phyloP scores from a whole-genome alignment of 2,113 vertebrate species.

The Varanus komodoensis region DNA sequence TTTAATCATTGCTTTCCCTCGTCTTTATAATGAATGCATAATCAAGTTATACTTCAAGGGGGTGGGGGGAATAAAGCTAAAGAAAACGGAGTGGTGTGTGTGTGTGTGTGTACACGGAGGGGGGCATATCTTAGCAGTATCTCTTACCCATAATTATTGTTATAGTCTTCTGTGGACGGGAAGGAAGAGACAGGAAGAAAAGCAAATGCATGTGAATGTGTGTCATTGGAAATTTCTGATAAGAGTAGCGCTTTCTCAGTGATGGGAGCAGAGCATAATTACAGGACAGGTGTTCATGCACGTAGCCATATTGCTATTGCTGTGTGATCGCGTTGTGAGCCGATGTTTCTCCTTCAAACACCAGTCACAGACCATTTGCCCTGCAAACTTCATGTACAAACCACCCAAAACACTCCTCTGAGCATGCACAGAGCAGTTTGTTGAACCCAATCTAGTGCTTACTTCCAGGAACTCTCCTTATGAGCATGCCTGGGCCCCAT shows the following conservation, averaged over 20 bases:
- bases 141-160: conserved; percentile 38
- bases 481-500: no score
- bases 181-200: conserved; percentile 31
- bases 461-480: no score
- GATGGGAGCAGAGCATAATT: not conserved
- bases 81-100: conserved; percentile 60
- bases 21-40: conserved; percentile 81
- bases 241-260: conserved; percentile 36
- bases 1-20: conserved; percentile 81
- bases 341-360: no score
- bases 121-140: conserved; percentile 33
- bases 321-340: not conserved
- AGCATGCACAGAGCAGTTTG: no score
- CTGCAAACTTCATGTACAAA: no score
- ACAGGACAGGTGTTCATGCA: conserved; percentile 7
- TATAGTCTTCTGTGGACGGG: conserved; percentile 48
- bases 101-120: no score
- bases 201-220: conserved; percentile 43
- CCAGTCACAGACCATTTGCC: no score
- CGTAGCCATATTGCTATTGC: fast-evolving
- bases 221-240: conserved; percentile 36
- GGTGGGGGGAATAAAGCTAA: conserved; percentile 14
- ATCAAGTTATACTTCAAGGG: conserved; percentile 79
- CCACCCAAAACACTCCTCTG: no score
- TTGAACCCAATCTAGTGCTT: no score